Conservation (phyloP, 2,888 invertebrate genomes). For the Camptogramma bilineatum region DNA sequence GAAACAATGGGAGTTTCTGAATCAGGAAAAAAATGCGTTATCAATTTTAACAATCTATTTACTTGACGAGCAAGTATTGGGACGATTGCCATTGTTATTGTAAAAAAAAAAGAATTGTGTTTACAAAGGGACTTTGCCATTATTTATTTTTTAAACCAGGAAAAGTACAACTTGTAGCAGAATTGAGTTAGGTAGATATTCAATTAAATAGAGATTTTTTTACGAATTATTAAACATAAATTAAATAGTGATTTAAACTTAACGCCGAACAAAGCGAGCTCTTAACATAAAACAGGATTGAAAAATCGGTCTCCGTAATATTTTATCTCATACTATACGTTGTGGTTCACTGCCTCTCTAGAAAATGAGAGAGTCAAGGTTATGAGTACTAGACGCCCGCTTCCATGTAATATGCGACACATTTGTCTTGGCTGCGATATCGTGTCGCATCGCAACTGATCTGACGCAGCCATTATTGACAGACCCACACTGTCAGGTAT, state of each 20-base stretch:
- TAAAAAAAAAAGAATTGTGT: slow-evolving; percentile 5
- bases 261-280: slow-evolving; percentile 24
- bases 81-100: slow-evolving; percentile 5
- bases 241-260: slow-evolving; percentile 29
- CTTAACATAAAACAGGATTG: slow-evolving; percentile 33
- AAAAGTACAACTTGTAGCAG: slow-evolving; percentile 9
- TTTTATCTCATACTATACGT: slow-evolving; percentile 35
- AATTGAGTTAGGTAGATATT: slow-evolving; percentile 17
- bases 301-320: slow-evolving; percentile 32
- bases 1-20: slow-evolving; percentile 39
- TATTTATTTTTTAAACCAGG: slow-evolving; percentile 5
- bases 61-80: slow-evolving; percentile 3
- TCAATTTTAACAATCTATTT: slow-evolving; percentile 22
- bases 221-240: slow-evolving; percentile 19
- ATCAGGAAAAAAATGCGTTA: slow-evolving; percentile 27
- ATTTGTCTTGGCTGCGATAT: slow-evolving; percentile 79
- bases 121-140: slow-evolving; percentile 3
- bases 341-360: slow-evolving; percentile 50
- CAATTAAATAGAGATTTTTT: slow-evolving; percentile 26
- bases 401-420: slow-evolving; percentile 65
- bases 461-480: slow-evolving; percentile 58
- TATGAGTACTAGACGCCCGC: slow-evolving; percentile 58
- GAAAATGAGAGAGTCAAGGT: slow-evolving; percentile 72
- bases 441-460: slow-evolving; percentile 73
- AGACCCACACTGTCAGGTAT: slow-evolving; percentile 53